Evolutionary conservation across 2,797 vertebrate species (phyloP).

Genomic region (Poecilia picta): DNA sequence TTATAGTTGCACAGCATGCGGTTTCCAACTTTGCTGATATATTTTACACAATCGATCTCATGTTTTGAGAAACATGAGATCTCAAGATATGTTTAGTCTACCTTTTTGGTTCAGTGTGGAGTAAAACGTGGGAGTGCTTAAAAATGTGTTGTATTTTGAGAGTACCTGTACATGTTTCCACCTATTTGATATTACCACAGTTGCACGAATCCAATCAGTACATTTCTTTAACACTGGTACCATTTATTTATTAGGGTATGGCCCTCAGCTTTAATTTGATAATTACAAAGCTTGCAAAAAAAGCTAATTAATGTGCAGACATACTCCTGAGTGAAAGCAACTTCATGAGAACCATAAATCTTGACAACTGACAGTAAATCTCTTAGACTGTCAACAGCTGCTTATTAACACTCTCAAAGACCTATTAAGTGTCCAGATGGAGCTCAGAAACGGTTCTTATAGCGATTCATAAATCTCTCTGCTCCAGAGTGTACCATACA

Average conservation of each 20-base stretch:
- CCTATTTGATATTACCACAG: not conserved
- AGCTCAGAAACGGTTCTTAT: not conserved
- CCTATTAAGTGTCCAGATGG: conserved; percentile 28
- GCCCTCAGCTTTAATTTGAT: not conserved
- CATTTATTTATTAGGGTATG: not conserved
- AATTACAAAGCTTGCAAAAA: not conserved
- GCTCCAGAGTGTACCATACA: conserved; percentile 1
- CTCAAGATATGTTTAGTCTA: not conserved
- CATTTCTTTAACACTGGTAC: not conserved
- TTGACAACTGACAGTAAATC: conserved; percentile 33
- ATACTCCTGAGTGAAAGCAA: conserved; percentile 17
- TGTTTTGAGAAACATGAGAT: not conserved
- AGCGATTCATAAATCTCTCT: conserved; percentile 3
- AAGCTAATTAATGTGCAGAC: conserved; percentile 9
- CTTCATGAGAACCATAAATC: conserved; percentile 21
- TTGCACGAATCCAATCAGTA: not conserved
- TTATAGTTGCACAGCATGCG: not conserved
- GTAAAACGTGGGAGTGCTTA: not conserved
- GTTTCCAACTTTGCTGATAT: not conserved
- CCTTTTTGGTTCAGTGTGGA: not conserved
- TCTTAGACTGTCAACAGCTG: conserved; percentile 32
- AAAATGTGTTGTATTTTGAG: not conserved
- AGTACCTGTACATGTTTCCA: not conserved
- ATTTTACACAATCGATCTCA: not conserved
- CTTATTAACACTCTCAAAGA: conserved; percentile 26